A percentile compares a stretch with the other conserved stretches of the same genome.
Conservation (phyloP, 2,888 invertebrate species). For the Oscheius onirici region DNA sequence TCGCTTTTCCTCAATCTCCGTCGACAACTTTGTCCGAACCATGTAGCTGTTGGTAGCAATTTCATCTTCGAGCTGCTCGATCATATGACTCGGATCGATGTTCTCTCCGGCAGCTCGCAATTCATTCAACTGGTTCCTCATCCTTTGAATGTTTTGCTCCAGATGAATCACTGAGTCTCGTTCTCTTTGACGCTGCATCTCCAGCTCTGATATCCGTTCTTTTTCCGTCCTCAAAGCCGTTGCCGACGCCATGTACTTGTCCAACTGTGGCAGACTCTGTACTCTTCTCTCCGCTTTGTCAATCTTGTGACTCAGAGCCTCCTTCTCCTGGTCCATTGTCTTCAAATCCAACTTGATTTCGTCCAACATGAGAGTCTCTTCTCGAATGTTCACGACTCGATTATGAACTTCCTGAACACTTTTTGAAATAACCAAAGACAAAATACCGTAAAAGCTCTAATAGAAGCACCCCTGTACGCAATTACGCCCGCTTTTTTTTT, state of each 20-base stretch:
- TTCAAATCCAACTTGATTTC: slow-evolving; percentile 86
- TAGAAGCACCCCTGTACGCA: too few relatives aligned
- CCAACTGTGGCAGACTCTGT: slow-evolving; percentile 58
- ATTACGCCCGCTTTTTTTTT: too few relatives aligned
- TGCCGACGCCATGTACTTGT: slow-evolving; percentile 75
- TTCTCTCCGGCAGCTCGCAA: slow-evolving; percentile 76
- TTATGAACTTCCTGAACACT: slow-evolving; percentile 56
- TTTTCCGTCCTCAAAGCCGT: slow-evolving; percentile 77
- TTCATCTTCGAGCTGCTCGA: slow-evolving; percentile 83
- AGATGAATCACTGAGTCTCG: slow-evolving; percentile 48
- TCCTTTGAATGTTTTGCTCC: slow-evolving; percentile 40
- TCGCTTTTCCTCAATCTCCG: slow-evolving; percentile 79
- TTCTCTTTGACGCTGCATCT: slow-evolving; percentile 73
- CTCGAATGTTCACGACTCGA: slow-evolving; percentile 48
- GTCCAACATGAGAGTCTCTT: slow-evolving; percentile 78
- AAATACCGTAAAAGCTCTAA: too few relatives aligned
- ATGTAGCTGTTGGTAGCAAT: slow-evolving; percentile 82
- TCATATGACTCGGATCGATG: slow-evolving; percentile 78
- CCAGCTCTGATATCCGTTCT: slow-evolving; percentile 77
- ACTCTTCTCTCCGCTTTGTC: slow-evolving; percentile 74
- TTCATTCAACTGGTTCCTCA: slow-evolving; percentile 80
- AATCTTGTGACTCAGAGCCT: slow-evolving; percentile 79
- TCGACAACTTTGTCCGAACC: slow-evolving; percentile 83
- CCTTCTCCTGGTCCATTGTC: slow-evolving; percentile 77
- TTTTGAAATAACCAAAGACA: too few relatives aligned